These are phyloP conservation scores for Caloenas nicobarica DNA, from an alignment of 2,113 vertebrate species.

Conservation along the genomic window DNA sequence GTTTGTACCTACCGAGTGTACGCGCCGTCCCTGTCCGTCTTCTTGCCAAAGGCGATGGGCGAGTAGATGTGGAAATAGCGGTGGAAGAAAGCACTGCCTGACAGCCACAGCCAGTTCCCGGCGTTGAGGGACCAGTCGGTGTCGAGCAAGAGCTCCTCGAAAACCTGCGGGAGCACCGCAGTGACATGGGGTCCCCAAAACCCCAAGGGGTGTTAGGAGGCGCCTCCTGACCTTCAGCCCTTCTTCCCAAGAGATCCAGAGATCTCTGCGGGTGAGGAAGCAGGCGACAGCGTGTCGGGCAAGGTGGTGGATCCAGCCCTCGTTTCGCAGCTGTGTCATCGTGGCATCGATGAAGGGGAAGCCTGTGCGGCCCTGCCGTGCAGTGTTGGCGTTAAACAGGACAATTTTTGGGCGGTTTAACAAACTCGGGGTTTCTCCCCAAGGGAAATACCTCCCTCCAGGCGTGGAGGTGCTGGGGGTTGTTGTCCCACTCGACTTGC, in stretches of 20 bases:
- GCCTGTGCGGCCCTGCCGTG: constrained; percentile 63
- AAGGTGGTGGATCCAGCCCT: constrained; percentile 81
- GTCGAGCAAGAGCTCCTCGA: constrained; percentile 76
- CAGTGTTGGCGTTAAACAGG: not conserved
- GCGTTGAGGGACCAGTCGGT: constrained; percentile 77
- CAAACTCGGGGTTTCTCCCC: not conserved
- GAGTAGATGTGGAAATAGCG: constrained; percentile 78
- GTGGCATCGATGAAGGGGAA: constrained; percentile 77
- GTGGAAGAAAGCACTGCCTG: constrained; percentile 80
- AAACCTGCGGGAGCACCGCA: constrained; percentile 40
- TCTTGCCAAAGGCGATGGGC: constrained; percentile 75
- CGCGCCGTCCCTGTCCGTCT: constrained; percentile 71
- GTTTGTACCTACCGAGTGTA: constrained; percentile 71
- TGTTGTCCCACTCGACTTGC: constrained; percentile 74
- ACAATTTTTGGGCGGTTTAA: not conserved
- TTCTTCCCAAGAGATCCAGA: constrained; percentile 78
- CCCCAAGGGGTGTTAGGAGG: not conserved
- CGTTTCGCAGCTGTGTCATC: constrained; percentile 75
- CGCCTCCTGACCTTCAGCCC: constrained; percentile 67
- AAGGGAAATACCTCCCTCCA: constrained; percentile 70
- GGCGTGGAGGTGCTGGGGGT: constrained; percentile 58
- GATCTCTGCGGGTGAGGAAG: constrained; percentile 76
- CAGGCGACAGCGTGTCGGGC: constrained; percentile 75
- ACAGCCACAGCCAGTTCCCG: constrained; percentile 80
- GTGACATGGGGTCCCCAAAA: not conserved